Conservation (phyloP, 2,797 vertebrate genomes). For the Thunnus albacares region DNA sequence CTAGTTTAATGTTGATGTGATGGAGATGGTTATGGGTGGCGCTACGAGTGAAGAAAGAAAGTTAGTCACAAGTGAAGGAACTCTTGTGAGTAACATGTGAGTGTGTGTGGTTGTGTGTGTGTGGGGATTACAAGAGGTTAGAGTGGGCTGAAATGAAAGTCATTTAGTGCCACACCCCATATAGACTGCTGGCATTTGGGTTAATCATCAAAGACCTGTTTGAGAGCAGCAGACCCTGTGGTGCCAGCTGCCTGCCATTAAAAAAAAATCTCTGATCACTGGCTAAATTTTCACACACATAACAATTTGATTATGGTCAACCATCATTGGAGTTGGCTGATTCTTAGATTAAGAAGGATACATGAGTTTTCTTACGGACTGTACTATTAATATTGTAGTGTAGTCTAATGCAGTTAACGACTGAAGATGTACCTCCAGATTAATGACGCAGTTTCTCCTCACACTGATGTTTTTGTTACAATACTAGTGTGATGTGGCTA, state of each 20-base stretch:
- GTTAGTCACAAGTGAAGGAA: too few species aligned
- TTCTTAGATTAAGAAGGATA: background rate
- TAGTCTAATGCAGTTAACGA: background rate
- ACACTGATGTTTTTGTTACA: background rate
- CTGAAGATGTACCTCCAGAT: background rate
- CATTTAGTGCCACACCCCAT: conserved; percentile 29
- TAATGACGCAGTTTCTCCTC: background rate
- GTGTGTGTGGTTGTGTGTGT: background rate
- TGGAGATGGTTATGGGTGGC: too few species aligned
- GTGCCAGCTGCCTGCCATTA: background rate
- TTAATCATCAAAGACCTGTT: conserved; percentile 32
- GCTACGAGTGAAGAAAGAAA: too few species aligned
- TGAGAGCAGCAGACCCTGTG: background rate
- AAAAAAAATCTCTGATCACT: background rate
- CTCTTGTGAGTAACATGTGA: too few species aligned
- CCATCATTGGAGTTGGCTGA: background rate
- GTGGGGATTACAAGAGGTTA: background rate
- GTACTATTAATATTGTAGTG: background rate
- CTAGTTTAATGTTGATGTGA: too few species aligned
- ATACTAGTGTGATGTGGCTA: too few species aligned
- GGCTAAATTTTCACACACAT: background rate
- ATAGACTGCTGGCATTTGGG: background rate
- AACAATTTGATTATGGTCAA: too few species aligned
- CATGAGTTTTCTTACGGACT: background rate
- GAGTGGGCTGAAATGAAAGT: conserved; percentile 24